Conservation (phyloP, 2,888 invertebrate species). For the Drosophila recens region DNA sequence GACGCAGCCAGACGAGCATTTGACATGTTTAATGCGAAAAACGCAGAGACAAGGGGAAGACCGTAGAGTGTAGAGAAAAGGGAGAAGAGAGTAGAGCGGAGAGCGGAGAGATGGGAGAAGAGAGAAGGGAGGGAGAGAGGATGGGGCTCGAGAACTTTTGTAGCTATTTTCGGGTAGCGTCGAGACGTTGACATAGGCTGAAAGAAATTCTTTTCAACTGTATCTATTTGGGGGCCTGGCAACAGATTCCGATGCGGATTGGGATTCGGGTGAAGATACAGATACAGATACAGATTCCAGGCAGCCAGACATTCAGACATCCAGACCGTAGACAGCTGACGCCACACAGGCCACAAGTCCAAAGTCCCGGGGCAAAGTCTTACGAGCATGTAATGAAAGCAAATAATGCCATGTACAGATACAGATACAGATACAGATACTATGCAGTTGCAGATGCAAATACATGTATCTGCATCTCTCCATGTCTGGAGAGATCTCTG, state of each 20-base stretch:
- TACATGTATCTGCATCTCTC: conserved; percentile 4
- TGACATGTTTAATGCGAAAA: conserved; percentile 80
- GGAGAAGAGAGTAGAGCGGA: neutral
- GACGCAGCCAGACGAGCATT: conserved; percentile 69
- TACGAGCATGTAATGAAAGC: conserved; percentile 25
- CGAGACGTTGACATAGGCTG: conserved; percentile 73
- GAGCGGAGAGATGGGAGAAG: neutral
- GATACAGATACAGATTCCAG: conserved; percentile 34
- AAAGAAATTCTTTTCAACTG: conserved; percentile 66
- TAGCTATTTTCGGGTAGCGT: conserved; percentile 60
- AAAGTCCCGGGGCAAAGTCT: conserved; percentile 45
- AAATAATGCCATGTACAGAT: conserved; percentile 15
- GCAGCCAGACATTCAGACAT: conserved; percentile 13
- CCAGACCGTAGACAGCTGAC: conserved; percentile 49
- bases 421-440: conserved; percentile 4
- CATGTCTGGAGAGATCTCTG: conserved; percentile 21
- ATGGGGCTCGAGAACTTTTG: conserved; percentile 35
- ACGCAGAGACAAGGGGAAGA: conserved; percentile 4
- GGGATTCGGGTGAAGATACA: conserved; percentile 25
- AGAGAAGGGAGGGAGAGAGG: neutral
- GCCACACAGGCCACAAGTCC: conserved; percentile 48
- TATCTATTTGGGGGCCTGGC: conserved; percentile 49
- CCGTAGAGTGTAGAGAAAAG: neutral
- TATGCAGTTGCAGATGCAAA: conserved; percentile 1
- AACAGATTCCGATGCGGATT: conserved; percentile 39